These are phyloP conservation scores for Simalia tracyae DNA, from an alignment of 2,797 vertebrate genomes.

Conservation along the genomic window DNA sequence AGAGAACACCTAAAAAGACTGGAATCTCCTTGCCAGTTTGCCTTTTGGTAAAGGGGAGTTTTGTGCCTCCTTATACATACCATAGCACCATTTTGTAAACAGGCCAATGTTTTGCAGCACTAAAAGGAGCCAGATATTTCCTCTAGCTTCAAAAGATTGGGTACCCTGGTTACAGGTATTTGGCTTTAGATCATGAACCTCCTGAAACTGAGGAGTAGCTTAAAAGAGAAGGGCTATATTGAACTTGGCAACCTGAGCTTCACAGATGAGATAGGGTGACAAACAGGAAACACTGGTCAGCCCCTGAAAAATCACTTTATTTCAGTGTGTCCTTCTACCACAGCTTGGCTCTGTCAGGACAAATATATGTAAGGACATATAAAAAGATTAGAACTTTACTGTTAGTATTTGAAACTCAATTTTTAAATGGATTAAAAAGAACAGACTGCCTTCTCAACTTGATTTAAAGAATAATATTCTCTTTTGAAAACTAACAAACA, in stretches of 20 bases:
- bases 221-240: too few relatives aligned
- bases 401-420: background rate
- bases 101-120: too few relatives aligned
- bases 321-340: background rate
- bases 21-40: too few relatives aligned
- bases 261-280: background rate
- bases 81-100: too few relatives aligned
- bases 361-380: background rate
- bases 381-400: background rate
- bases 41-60: too few relatives aligned
- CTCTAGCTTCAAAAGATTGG: too few relatives aligned
- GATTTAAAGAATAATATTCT: background rate
- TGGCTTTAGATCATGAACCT: too few relatives aligned
- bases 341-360: background rate
- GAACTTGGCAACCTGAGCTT: background rate
- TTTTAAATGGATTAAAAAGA: background rate
- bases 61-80: too few relatives aligned
- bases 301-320: background rate
- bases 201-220: too few relatives aligned
- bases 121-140: too few relatives aligned
- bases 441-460: background rate
- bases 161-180: too few relatives aligned
- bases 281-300: background rate
- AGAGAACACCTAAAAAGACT: too few relatives aligned
- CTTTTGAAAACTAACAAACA: constrained; percentile 25